Base-by-base conservation (phyloP, 2,113 vertebrate genomes). In the Machaerirhynchus nigripectus region DNA sequence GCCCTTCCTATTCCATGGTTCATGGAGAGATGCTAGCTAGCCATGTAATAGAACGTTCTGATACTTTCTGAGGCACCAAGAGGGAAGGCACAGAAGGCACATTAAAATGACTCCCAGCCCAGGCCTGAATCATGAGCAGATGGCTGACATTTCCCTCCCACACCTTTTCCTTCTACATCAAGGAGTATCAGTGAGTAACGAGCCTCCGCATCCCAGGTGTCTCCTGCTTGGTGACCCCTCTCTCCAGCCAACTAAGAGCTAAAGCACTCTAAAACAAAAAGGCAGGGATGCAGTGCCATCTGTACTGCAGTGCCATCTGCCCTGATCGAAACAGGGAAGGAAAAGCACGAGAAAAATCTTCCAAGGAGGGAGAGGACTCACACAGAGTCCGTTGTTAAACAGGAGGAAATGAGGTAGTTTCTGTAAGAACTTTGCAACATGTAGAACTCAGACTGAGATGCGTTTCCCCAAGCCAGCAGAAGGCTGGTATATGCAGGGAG, bases 91-190 rank as follows among this genome's bases (percentile, higher is more conserved):
- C 12, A 75, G 61, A 84, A 74, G 42, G 64, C 30, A 61, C 28
- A 57, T 73, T 69, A 65, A 82, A 84, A 61, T n/a, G 8, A 31
- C 50, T 83, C 18, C 56, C 46, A 93, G 39, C 17, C n/a, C 83
- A 84, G 57, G 69, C 53, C 80, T 95, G 89, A 92, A 65, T 93
- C 76, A 89, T 1, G 9, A 75, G 67, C 93, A 94, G 75, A 93
- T 80, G 81, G 73, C 40, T 91, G 79, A 80, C 63, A 78, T 83
- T 87, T 94, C 84, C 63, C 65, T 95, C 87, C 88, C 55, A 83
- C 81, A 82, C 7, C 23, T 61, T 76, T 7, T 79, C 56, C 61
- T 73, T 74, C 59, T 68, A 21, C 42, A 2, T 61, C n/a, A 79
- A 64, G 57, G 4, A 71, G 7, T 12, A 17, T 6, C 57, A 44